Evolutionary conservation across 1,140 invertebrate species (phyloP).

Genomic region (Drosophila bifasciata): DNA sequence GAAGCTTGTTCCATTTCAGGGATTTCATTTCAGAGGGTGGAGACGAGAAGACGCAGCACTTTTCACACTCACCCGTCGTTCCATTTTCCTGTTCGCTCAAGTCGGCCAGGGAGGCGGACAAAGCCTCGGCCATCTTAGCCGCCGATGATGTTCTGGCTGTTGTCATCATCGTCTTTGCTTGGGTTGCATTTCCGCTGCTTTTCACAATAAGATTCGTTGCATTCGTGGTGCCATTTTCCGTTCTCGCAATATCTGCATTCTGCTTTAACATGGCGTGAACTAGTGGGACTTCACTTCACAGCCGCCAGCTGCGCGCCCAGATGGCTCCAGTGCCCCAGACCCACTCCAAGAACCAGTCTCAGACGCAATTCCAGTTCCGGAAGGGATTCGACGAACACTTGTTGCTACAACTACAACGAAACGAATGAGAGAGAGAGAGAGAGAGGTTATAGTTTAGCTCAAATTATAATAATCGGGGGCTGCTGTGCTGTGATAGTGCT

Average conservation of each 20-base stretch:
- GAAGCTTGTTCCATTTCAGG: conserved; percentile 24
- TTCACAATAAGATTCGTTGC: conserved; percentile 62
- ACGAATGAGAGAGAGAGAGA: conserved; percentile 3
- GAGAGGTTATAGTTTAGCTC: conserved; percentile 26
- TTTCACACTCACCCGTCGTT: conserved; percentile 74
- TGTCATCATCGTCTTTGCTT: conserved; percentile 47
- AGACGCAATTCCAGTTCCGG: not conserved
- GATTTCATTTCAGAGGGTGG: conserved; percentile 9
- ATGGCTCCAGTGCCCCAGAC: conserved; percentile 40
- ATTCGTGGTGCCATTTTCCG: conserved; percentile 70
- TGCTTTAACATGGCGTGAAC: conserved; percentile 64
- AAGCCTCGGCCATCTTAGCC: conserved; percentile 49
- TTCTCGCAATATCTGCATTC: conserved; percentile 73
- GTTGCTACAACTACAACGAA: conserved; percentile 39
- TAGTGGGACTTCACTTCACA: conserved; percentile 36
- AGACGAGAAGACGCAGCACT: not conserved
- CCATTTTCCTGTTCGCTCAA: conserved; percentile 70
- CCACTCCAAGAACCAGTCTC: not conserved
- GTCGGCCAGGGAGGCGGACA: conserved; percentile 63
- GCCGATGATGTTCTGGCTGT: conserved; percentile 18
- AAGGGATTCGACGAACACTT: conserved; percentile 46
- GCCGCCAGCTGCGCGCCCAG: conserved; percentile 64
- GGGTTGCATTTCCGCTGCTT: conserved; percentile 59
- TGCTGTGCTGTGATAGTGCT: no score
- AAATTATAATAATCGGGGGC: conserved; percentile 8